Conservation (phyloP, 2,797 vertebrate species). For the Syngnathus rostellatus region DNA sequence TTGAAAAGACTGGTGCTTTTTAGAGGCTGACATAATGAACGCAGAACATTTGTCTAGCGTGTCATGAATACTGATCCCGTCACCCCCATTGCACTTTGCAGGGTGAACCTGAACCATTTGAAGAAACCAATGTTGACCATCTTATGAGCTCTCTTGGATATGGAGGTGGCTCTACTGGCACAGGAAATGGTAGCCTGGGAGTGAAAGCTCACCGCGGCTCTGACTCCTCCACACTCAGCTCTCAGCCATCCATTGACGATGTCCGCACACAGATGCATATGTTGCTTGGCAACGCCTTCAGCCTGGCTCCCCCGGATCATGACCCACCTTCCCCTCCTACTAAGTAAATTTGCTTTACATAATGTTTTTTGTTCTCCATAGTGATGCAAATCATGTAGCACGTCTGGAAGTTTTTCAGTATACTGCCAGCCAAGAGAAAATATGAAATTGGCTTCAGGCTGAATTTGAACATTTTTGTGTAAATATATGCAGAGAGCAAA, state of each 20-base stretch:
- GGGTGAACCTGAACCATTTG: slow-evolving; percentile 90
- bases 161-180: slow-evolving; percentile 56
- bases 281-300: slow-evolving; percentile 95
- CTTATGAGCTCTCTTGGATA: slow-evolving; percentile 80
- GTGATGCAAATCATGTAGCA: slow-evolving; percentile 25
- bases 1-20: not conserved
- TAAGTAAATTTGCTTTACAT: slow-evolving; percentile 39
- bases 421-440: not conserved
- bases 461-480: slow-evolving; percentile 1
- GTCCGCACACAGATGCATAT: slow-evolving; percentile 97
- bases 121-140: slow-evolving; percentile 89
- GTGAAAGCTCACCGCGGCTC: slow-evolving; percentile 85
- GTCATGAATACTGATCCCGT: not conserved
- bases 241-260: slow-evolving; percentile 96
- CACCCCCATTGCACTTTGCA: slow-evolving; percentile 39
- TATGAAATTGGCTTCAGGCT: not conserved
- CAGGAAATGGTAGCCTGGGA: slow-evolving; percentile 66
- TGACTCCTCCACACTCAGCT: slow-evolving; percentile 94
- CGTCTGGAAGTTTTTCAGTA: not conserved
- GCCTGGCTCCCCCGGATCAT: slow-evolving; percentile 80
- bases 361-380: slow-evolving; percentile 13
- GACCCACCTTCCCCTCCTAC: slow-evolving; percentile 72
- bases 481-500: not conserved
- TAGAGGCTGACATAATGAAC: not conserved
- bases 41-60: not conserved